These are phyloP conservation scores for Zaprionus davidi DNA, from an alignment of 1,140 invertebrate species.

Conservation along the genomic window DNA sequence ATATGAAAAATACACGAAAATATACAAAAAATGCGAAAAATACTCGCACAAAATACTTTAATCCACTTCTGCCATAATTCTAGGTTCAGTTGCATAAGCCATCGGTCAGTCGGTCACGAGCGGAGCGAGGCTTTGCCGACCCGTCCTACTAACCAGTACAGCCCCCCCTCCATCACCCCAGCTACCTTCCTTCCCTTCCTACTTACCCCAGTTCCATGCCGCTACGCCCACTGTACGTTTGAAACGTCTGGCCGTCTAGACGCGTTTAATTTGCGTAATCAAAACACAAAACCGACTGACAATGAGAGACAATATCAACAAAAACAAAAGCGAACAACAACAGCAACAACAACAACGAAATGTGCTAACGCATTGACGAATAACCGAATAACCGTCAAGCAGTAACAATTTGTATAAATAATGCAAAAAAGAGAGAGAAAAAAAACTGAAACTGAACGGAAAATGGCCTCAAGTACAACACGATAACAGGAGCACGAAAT, in stretches of 20 bases:
- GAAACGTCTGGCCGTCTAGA: conserved; percentile 57
- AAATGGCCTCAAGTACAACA: conserved; percentile 48
- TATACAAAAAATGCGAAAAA: conserved; percentile 1
- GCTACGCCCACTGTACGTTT: conserved; percentile 27
- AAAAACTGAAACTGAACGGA: conserved; percentile 22
- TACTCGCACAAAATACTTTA: conserved; percentile 6
- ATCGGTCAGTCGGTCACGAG: conserved; percentile 47
- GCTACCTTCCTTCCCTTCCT: too few species aligned
- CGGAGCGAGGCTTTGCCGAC: background rate
- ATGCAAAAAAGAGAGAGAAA: conserved; percentile 45
- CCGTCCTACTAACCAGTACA: background rate
- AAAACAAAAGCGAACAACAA: conserved; percentile 47
- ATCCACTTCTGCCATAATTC: conserved; percentile 45
- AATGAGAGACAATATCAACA: conserved; percentile 70
- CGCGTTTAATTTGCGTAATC: conserved; percentile 80
- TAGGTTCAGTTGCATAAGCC: conserved; percentile 45
- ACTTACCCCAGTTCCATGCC: background rate
- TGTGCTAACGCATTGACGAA: conserved; percentile 53
- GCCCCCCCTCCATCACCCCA: too few species aligned
- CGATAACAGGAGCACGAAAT: conserved; percentile 42
- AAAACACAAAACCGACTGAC: conserved; percentile 74
- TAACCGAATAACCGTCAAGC: conserved; percentile 43
- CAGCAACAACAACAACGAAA: conserved; percentile 40
- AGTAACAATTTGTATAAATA: conserved; percentile 70
- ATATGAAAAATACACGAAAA: background rate